A percentile compares a stretch with the other conserved stretches of the same genome.
phyloP scores from a whole-genome alignment of 1,140 invertebrate genomes.

The Onthophagus taurus region DNA sequence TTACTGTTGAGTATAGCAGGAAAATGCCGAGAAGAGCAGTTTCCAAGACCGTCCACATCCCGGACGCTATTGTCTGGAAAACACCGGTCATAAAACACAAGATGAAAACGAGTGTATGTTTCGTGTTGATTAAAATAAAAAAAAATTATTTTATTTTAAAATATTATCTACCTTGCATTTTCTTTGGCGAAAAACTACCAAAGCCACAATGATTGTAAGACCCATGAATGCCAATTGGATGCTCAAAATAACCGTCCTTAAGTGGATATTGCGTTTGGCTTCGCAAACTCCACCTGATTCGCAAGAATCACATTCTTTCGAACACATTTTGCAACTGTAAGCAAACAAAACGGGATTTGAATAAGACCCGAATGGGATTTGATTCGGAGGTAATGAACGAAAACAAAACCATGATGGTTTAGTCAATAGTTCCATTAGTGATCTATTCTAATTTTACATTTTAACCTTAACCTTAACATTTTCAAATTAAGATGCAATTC shows the following conservation, averaged over 20 bases:
- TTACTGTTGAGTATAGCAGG: conserved; percentile 76
- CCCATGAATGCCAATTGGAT: conserved; percentile 65
- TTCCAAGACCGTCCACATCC: conserved; percentile 85
- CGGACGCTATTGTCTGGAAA: conserved; percentile 65
- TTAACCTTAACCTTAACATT: too few relatives aligned
- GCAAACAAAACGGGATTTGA: background rate
- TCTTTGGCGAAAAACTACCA: conserved; percentile 62
- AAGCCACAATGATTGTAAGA: conserved; percentile 55
- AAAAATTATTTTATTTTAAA: background rate
- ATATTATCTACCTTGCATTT: conserved; percentile 60
- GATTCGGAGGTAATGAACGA: too few relatives aligned
- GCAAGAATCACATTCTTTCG: conserved; percentile 44
- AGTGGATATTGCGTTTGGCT: conserved; percentile 46
- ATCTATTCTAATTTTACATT: too few relatives aligned
- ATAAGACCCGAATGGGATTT: too few relatives aligned
- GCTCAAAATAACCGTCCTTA: conserved; percentile 56
- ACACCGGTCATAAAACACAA: background rate
- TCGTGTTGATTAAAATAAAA: background rate
- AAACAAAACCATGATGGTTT: too few relatives aligned
- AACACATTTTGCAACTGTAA: conserved; percentile 50
- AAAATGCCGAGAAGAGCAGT: conserved; percentile 75
- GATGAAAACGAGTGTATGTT: background rate
- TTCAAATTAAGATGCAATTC: too few relatives aligned
- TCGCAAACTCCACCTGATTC: conserved; percentile 44
- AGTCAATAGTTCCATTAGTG: too few relatives aligned